These are phyloP conservation scores for Suillia variegata DNA, from an alignment of 2,888 invertebrate genomes.

Conservation along the genomic window DNA sequence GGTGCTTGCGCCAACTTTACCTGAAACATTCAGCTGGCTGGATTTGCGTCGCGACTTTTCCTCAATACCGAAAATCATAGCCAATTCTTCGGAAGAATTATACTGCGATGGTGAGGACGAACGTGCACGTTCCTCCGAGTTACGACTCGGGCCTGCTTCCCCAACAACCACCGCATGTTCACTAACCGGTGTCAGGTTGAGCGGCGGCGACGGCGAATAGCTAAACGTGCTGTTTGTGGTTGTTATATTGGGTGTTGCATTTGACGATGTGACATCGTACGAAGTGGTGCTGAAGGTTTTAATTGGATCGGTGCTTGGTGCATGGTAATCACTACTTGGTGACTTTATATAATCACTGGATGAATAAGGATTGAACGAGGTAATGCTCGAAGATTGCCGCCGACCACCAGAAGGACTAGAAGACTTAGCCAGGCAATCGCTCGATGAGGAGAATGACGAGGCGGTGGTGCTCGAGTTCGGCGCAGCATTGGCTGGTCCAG, in stretches of 20 bases:
- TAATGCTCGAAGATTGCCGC: constrained; percentile 58
- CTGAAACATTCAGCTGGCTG: constrained; percentile 24
- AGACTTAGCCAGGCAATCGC: constrained; percentile 59
- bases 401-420: constrained; percentile 56
- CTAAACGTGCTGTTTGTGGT: constrained; percentile 46
- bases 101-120: constrained; percentile 64
- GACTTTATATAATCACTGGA: constrained; percentile 61
- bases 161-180: constrained; percentile 25
- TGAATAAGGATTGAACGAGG: constrained; percentile 60
- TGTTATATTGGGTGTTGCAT: constrained; percentile 50
- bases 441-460: constrained; percentile 57
- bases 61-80: constrained; percentile 67
- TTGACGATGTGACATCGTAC: constrained; percentile 58
- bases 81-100: constrained; percentile 70
- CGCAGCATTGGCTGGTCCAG: constrained; percentile 24
- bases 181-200: constrained; percentile 49
- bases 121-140: constrained; percentile 32
- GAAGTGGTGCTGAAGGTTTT: constrained; percentile 62
- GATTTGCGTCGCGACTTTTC: constrained; percentile 36
- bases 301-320: constrained; percentile 60
- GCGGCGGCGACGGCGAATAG: constrained; percentile 52
- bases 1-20: constrained; percentile 31
- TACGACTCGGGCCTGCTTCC: constrained; percentile 15
- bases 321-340: constrained; percentile 59
- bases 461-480: constrained; percentile 43